Evolutionary conservation across 2,113 vertebrate species (phyloP).

Genomic region (Plecotus auritus): DNA sequence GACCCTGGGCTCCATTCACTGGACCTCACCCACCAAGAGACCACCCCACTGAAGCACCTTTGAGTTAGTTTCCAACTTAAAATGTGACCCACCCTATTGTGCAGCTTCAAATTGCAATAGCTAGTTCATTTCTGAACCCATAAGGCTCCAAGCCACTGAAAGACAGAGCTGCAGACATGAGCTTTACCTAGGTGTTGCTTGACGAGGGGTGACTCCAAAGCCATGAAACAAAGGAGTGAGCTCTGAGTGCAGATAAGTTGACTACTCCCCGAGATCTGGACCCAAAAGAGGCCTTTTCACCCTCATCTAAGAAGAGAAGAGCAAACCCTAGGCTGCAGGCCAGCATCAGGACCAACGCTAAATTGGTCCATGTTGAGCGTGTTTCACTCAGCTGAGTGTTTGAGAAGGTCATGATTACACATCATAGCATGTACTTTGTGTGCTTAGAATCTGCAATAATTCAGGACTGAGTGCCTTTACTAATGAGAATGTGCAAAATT

Average conservation of each 20-base stretch:
- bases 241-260: not conserved
- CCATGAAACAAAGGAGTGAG: not conserved
- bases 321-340: not conserved
- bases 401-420: not conserved
- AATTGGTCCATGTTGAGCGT: accelerated
- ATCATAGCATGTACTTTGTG: not conserved
- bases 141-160: not conserved
- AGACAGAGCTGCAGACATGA: not conserved
- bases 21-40: not conserved
- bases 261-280: not conserved
- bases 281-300: not conserved
- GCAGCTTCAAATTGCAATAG: not conserved
- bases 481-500: not conserved
- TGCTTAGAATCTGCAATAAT: not conserved
- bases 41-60: too few species aligned
- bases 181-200: not conserved
- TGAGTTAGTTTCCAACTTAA: not conserved
- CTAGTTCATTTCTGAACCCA: not conserved
- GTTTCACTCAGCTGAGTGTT: not conserved
- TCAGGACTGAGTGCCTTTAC: not conserved
- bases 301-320: not conserved
- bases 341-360: not conserved
- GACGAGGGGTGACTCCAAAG: not conserved
- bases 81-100: not conserved
- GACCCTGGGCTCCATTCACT: not conserved